Evolutionary conservation across 2,888 invertebrate species (phyloP), one percentile per base, ranked within the genome.

Genomic region (Rhingia rostrata): DNA sequence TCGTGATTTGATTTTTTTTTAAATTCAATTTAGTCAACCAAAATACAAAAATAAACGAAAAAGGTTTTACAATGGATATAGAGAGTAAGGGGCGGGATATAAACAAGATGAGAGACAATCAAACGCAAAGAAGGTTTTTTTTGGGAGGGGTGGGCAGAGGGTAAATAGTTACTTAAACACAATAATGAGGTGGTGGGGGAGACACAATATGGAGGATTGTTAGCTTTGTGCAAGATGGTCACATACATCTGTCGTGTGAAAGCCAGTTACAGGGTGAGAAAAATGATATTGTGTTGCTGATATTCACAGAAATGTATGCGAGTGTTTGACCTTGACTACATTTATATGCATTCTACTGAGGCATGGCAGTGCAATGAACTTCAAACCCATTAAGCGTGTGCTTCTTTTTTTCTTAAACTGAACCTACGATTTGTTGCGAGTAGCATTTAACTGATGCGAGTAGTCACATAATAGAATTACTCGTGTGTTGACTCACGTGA

Each of bases 1-100:
- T 86, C 33, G 30, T 73, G 73, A 79, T 79, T 69, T 81, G 75
- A 43, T 86, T 77, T 49, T 75, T 85, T 64, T 41, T 49, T 61
- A 67, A 82, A 73, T 64, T 70, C 72, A 82, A 82, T 82, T 66
- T 66, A 72, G 64, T 30, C 30, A 77, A 47, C 47, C 64, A 82
- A 82, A 72, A 67, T 37, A 66, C 51, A 60, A 67, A 72, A 56
- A 43, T 72, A 66, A 60, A 35, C 35, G 58, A 66, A 69, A 22
- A 22, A 22, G 22, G 2, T 22, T 66, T 56, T 47, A 78, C 66
- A 54, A 72, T n/a, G 37, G 45, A 49, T 6, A 22, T 22, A 49
- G 4, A 10, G 9, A 22, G 37, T 10, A 12, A 32, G 12, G 45
- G 51, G 45, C 45, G 51, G 51, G 10, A 47, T 73, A 58, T 30